Evolutionary conservation across 2,113 vertebrate genomes (phyloP), one percentile per base, ranked within the genome.

Genomic region (Trematocara nigrifrons): DNA sequence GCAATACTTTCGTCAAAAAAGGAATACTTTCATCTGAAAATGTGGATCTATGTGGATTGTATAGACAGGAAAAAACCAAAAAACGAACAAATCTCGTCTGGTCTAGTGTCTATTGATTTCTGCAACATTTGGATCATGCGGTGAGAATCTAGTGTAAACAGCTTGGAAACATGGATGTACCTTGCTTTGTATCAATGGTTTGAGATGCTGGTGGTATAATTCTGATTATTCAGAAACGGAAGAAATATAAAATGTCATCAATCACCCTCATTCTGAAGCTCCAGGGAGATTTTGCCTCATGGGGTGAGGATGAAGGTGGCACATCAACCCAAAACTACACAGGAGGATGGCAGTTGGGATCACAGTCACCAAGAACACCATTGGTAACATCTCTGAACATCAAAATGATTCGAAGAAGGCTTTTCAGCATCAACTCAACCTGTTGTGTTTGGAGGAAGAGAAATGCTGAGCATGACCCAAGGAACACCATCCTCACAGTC

Each of bases 181-280:
- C 57, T 61, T 33, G 29, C 56, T 59, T 59, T 59, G 29, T 0
- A 0, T 18, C 57, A 61, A 0, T 61, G 57, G 2, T 33, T 18
- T 33, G 8, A 61, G 57, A 61, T 2, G 57, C 15, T 6, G 57
- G 57, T 33, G 57, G 8, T 61, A 33, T 33, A 61, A 33, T 18
- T 61, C 57, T 0, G 1, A 61, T 61, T 33, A 10, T 33, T 61
- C 29, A 18, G 29, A 61, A 61, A 18, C 0, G 0, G 5, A 61
- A 6, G 2, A 33, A 61, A 61, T 33, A 61, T 6, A 61, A 61
- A 61, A 33, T 61, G 8, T 10, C 57, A 33, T 33, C 29, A 59
- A 10, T 33, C 29, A 10, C 29, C 29, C 57, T 61, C 29, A 61
- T 61, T 61, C 33, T 33, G 8, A 33, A 33, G 57, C 29, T 61